Percentiles rank a stretch among this genome's conserved stretches.
Evolutionary conservation across 2,113 vertebrate genomes (phyloP).

Genomic region (Mesoclemmys tuberculata): DNA sequence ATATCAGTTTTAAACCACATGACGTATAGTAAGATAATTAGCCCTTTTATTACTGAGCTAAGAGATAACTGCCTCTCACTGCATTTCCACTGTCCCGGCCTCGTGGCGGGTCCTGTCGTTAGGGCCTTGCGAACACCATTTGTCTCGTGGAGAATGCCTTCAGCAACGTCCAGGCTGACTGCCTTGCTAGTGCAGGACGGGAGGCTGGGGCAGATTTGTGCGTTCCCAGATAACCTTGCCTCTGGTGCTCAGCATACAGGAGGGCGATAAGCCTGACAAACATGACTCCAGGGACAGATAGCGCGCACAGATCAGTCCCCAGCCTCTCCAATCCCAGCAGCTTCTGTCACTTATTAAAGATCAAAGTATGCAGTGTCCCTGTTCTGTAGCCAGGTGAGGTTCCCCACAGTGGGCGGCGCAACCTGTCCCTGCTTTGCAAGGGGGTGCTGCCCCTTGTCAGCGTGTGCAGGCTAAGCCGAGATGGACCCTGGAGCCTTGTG

Average conservation of each 20-base stretch:
- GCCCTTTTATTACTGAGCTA: not conserved
- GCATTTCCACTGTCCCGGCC: rapidly evolving
- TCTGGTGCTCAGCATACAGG: not conserved
- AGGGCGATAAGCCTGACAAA: not conserved
- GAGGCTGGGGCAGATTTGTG: too few relatives aligned
- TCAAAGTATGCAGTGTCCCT: not conserved
- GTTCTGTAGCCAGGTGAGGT: rapidly evolving
- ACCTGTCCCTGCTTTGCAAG: not conserved
- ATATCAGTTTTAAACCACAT: not conserved
- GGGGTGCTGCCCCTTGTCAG: rapidly evolving
- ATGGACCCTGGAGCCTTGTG: not conserved
- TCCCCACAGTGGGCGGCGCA: not conserved
- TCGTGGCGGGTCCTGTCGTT: not conserved
- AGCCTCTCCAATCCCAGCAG: rapidly evolving
- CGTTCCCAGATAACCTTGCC: not conserved
- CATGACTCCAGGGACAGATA: rapidly evolving
- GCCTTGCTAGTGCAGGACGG: too few relatives aligned
- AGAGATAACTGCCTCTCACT: not conserved
- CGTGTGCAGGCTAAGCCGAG: rapidly evolving
- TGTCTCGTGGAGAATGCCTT: not conserved
- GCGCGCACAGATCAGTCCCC: not conserved
- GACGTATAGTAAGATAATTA: not conserved
- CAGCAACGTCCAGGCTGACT: not conserved
- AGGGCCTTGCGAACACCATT: rapidly evolving
- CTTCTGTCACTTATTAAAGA: not conserved